Evolutionary conservation across 1,140 invertebrate genomes (phyloP), one percentile per base, ranked within the genome.

Genomic region (Drosophila kepulauana): DNA sequence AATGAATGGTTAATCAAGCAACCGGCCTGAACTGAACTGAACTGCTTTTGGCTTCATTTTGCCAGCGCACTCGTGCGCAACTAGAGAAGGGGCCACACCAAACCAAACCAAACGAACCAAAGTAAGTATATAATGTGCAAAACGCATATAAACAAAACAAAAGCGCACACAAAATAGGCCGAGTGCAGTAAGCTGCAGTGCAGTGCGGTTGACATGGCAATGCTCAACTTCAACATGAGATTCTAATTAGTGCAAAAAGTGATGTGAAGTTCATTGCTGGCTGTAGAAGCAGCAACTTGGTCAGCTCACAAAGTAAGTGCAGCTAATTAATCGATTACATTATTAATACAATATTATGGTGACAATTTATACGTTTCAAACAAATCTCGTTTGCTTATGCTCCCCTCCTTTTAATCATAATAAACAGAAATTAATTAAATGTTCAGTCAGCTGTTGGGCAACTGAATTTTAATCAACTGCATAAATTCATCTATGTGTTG

Each of bases 1-100:
- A 88, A 88, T 88, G 84, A 88, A 88, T 89, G 84, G 84, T 88
- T 89, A 88, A 88, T 88, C 84, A 87, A 88, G 84, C 84, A 84
- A 54, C 85, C 81, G 77, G 73, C 84, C 79, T 80, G 84, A 88
- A 33, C 79, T 80, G 84, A 88, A 33, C 33, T 33, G 5, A 33
- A 87, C 84, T 65, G 82, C 84, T 87, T 86, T 87, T 82, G 82
- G 76, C 84, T 87, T 80, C 72, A 87, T 87, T 86, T 88, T 82
- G 81, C 79, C 69, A 66, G 69, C 73, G 79, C 84, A 79, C 67
- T 82, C 76, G 76, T 35, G 66, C 65, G 58, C 72, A 56, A 56
- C 75, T 58, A 38, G 48, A 69, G 46, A 54, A 79, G 66, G 30
- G 52, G 76, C 59, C 35, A 25, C 20, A 25, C 20, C 30, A 33